Base-by-base conservation (phyloP, 2,797 vertebrate genomes). In the Monodelphis domestica region DNA sequence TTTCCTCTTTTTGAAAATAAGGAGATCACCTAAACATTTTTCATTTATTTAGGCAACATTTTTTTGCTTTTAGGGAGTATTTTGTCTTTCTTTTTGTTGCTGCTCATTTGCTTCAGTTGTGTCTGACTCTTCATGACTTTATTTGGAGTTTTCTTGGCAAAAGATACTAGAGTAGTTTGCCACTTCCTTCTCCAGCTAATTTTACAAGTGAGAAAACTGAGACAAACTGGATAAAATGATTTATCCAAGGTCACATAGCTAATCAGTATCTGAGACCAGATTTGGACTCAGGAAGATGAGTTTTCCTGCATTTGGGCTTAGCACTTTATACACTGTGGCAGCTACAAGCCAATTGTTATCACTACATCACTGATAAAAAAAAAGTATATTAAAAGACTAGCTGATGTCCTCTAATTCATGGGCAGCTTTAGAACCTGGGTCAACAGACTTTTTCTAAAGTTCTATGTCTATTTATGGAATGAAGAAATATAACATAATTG, bases 1-100 rank as follows among this genome's bases (percentile, higher is more conserved):
- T 45, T 78, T 45, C 9, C 38, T 17, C 9, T 45, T 70, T 6
- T 38, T 78, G 24, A 45, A 78, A 78, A 78, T 78, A 21, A 50
- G 84, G 21, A 50, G 28, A 84, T 96, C 88, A 88, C 57, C 57
- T 90, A 92, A 95, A 11, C 24, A 88, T 95, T 93, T 91, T 55
- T 94, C 78, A 94, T 89, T 94, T 26, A 26, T 88, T 51, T 54
- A 92, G 53, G 38, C 63, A 54, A 24, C 45, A 94, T 91, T 38
- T 96, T 91, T 93, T 89, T 38, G 96, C 89, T 95, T 94, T 97
- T 95, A 84, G 26, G 90, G 29, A 94, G 92, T 93, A 91, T 92
- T 96, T 50, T 92, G 54, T 78, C 50, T 95, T 92, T 33, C 55
- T 90, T 94, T 89, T 59, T 78, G 78, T 95, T 93, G 78, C 50